Base-by-base conservation (phyloP, 2,888 invertebrate genomes). In the Boloria euphrosyne region DNA sequence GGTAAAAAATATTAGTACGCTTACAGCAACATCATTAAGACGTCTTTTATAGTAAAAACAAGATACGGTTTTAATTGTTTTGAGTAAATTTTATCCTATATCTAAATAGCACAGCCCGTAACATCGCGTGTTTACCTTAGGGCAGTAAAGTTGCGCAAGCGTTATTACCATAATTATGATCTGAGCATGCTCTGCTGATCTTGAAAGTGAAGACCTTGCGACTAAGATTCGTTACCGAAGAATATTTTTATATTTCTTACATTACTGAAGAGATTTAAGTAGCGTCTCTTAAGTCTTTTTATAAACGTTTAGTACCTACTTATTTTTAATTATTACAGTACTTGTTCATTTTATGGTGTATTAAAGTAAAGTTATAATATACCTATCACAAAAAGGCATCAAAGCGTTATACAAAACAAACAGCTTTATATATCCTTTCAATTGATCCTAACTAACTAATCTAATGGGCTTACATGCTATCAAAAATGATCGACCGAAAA, bases 141-240 rank as follows among this genome's bases (percentile, higher is more conserved):
- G 75, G 71, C 70, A 69, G 51, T 51, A 74, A 76, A 73, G 83
- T 90, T 89, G 89, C 81, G 86, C 86, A 88, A 89, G 80, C 77
- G 72, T 83, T 84, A 89, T 89, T 89, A 89, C 87, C 78, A 86
- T 86, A 90, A 90, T 91, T 90, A 91, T 86, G 80, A 81, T 80
- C 81, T 80, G 83, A 82, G 82, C 83, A 86, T 78, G 80, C 76
- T 90, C 90, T 81, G 90, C 75, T 92, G 92, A 89, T 91, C 92
- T 92, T 92, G 92, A 92, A 92, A 92, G 92, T 87, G 89, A 92
- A 85, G 89, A 86, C 91, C 90, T 90, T 88, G 87, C 69, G 72
- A 79, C 80, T 84, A 86, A 82, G 86, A 86, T 84, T 55, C 62
- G 68, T 81, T 81, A 68, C 76, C 78, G 74, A 80, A 86, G 81